Conservation (phyloP, 2,113 vertebrate genomes). For the Fulica atra region DNA sequence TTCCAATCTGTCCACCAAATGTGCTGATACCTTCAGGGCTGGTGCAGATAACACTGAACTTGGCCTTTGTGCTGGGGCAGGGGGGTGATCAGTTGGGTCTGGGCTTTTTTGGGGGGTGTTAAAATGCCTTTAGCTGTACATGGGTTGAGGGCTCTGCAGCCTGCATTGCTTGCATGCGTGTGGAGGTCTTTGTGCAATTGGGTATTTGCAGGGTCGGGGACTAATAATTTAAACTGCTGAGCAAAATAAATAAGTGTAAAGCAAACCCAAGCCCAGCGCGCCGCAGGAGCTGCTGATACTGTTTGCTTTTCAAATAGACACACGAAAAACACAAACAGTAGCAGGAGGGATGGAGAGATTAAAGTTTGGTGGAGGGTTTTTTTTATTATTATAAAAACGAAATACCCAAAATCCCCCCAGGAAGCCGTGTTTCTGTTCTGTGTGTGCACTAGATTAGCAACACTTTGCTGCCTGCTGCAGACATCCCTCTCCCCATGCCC, state of each 20-base stretch:
- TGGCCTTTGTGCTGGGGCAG: background rate
- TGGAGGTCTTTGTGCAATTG: background rate
- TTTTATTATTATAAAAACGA: constrained; percentile 13
- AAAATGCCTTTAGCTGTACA: background rate
- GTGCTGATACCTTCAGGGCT: background rate
- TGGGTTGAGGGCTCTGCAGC: accelerated
- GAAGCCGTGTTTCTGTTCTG: constrained; percentile 17
- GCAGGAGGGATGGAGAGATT: constrained; percentile 59
- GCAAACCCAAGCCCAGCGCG: background rate
- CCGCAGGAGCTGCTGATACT: constrained; percentile 18
- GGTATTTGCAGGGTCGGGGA: constrained; percentile 7
- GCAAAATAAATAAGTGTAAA: constrained; percentile 15
- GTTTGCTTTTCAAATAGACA: constrained; percentile 71
- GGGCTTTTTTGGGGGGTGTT: background rate
- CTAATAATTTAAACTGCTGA: constrained; percentile 47
- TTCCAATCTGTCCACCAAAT: background rate
- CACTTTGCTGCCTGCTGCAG: background rate
- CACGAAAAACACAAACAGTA: constrained; percentile 63
- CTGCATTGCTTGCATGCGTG: background rate
- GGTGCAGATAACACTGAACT: background rate
- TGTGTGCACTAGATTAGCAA: constrained; percentile 40
- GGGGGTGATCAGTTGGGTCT: too few relatives aligned
- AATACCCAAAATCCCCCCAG: constrained; percentile 54
- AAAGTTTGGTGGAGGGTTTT: background rate
- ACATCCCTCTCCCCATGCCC: background rate